phyloP scores from a whole-genome alignment of 2,888 invertebrate species.

The Panopea generosa region DNA sequence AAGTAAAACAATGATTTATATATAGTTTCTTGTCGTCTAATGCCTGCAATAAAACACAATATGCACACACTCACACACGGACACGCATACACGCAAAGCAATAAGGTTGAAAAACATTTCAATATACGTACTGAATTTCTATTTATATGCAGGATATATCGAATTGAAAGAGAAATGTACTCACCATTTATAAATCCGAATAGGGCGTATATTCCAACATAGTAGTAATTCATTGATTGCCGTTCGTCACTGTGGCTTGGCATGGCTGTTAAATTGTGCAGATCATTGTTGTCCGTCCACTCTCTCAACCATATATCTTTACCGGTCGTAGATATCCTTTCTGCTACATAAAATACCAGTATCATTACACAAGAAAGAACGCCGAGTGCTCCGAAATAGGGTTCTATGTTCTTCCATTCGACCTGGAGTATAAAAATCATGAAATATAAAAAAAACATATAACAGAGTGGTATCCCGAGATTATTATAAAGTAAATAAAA shows the following conservation, averaged over 20 bases:
- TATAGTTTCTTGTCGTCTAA: no score
- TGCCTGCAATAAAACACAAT: no score
- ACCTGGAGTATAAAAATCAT: conserved; percentile 11
- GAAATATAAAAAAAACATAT: neutral
- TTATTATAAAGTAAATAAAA: no score
- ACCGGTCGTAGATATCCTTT: no score
- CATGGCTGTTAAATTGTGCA: conserved; percentile 21
- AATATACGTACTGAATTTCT: no score
- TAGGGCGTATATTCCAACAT: conserved; percentile 25
- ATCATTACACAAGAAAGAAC: neutral
- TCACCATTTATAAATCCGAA: conserved; percentile 7
- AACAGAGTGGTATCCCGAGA: no score
- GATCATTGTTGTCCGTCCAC: conserved; percentile 33
- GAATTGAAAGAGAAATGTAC: no score
- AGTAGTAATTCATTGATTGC: conserved; percentile 26
- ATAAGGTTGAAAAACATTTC: no score
- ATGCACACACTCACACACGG: no score
- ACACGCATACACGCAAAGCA: no score
- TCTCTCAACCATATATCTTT: conserved; percentile 14
- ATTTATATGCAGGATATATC: no score
- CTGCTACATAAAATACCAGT: neutral
- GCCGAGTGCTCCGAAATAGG: conserved; percentile 35
- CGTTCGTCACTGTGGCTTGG: conserved; percentile 31
- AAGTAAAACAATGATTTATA: no score
- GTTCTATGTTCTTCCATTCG: conserved; percentile 7